phyloP scores from a whole-genome alignment of 2,113 vertebrate genomes.

The Platanista minor region DNA sequence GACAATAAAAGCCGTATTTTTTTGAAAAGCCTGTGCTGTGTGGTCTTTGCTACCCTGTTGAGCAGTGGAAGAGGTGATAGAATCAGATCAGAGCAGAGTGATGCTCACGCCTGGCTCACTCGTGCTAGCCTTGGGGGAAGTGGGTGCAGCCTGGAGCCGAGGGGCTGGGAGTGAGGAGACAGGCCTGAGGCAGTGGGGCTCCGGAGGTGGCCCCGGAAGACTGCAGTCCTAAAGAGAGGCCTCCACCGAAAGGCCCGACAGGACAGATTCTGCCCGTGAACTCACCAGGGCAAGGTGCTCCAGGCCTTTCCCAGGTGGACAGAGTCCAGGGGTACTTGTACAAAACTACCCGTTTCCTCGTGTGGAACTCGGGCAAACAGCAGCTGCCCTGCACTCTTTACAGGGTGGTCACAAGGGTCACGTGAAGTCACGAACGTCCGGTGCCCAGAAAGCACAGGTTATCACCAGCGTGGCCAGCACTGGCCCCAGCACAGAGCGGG shows the following conservation, averaged over 20 bases:
- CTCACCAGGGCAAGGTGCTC: not conserved
- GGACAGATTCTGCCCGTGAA: fast-evolving
- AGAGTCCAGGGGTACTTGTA: too few relatives aligned
- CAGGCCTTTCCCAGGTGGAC: not conserved
- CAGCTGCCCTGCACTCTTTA: fast-evolving
- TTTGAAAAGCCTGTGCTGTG: constrained; percentile 66
- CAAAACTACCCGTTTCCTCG: fast-evolving
- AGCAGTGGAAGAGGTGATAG: not conserved
- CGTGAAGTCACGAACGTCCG: fast-evolving
- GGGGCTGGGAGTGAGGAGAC: not conserved
- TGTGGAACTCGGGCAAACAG: not conserved
- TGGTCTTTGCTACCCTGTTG: not conserved
- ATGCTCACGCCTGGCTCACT: fast-evolving
- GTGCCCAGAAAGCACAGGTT: not conserved
- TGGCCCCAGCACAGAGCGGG: too few relatives aligned
- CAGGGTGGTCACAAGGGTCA: not conserved
- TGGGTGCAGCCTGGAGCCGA: too few relatives aligned
- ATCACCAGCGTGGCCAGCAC: not conserved
- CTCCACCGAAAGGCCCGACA: not conserved
- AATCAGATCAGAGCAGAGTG: not conserved
- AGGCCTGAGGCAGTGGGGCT: too few relatives aligned
- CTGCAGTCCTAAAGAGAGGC: not conserved
- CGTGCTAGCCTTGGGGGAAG: fast-evolving
- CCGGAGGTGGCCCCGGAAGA: not conserved
- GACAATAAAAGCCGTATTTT: constrained; percentile 83